Evolutionary conservation across 2,888 invertebrate species (phyloP), one percentile per base, ranked within the genome.

Genomic region (Schizotus pectinicornis): DNA sequence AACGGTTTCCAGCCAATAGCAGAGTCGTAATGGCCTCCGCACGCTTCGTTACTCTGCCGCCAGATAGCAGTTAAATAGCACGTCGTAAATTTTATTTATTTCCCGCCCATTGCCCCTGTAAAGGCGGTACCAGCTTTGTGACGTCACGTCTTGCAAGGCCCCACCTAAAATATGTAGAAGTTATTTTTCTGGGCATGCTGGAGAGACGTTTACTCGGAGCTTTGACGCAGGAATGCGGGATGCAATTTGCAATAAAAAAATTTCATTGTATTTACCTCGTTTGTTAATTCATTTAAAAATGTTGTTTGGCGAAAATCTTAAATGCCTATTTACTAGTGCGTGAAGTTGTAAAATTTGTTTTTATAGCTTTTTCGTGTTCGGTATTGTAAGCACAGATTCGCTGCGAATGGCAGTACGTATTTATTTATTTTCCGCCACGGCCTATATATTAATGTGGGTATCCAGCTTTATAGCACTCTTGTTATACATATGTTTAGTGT

Each of bases 1-100:
- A 51, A 42, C 56, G 62, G 62, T 50, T 61, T 67, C 73, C 79
- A 79, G 80, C 84, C 84, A 84, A 84, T 84, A 80, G 81, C 81
- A 79, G 76, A 73, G 77, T 79, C 80, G 84, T 84, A 84, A 84
- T 84, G 84, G 84, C 84, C 82, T 81, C 84, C 82, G 78, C 77
- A 79, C 77, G 77, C 74, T 80, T 79, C 79, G 75, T 75, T 77
- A 77, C 76, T 76, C 75, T 75, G 78, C 81, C 82, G 80, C 80
- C 82, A 84, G 84, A 84, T 84, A 84, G 80, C 83, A 78, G 76
- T 79, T 80, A 80, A 79, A 80, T 79, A 79, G 80, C 81, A 81
- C 80, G 68, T 80, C 80, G 72, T 81, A 81, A 81, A 80, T 80
- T 80, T 77, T 74, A 74, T 78, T 79, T 74, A 77, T 78, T 82